These are phyloP conservation scores for Platalea minor DNA, from an alignment of 2,797 vertebrate genomes.

Conservation along the genomic window DNA sequence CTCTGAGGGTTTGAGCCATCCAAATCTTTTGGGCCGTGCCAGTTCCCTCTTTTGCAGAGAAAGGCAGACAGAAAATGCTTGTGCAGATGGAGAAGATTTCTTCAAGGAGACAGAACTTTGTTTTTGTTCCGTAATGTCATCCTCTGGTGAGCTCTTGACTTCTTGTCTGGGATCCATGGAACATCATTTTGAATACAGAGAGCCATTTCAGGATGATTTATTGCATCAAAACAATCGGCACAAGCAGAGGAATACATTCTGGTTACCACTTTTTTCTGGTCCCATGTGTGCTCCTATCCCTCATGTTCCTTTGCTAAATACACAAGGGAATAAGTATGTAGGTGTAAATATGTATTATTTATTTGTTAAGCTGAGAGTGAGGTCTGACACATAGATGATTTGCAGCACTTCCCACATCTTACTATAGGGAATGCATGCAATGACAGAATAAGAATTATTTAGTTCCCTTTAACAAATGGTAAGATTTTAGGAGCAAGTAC, in stretches of 20 bases:
- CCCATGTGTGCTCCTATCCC: background rate
- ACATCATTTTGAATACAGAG: constrained; percentile 54
- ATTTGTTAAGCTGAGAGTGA: background rate
- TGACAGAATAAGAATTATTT: background rate
- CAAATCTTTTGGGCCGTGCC: constrained; percentile 11
- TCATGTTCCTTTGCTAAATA: constrained; percentile 17
- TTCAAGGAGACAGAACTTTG: constrained; percentile 56
- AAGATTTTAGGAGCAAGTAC: background rate
- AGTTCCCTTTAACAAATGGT: background rate
- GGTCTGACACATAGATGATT: background rate
- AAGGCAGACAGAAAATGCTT: constrained; percentile 40
- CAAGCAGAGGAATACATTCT: constrained; percentile 47
- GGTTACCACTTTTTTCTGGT: background rate
- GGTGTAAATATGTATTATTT: constrained; percentile 44
- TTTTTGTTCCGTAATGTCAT: constrained; percentile 54
- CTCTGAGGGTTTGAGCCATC: background rate
- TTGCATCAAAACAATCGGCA: constrained; percentile 42
- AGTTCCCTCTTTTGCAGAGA: constrained; percentile 36
- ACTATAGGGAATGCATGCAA: background rate
- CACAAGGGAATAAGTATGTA: background rate
- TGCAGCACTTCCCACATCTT: background rate
- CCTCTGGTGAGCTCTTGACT: constrained; percentile 67
- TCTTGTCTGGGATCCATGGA: constrained; percentile 55
- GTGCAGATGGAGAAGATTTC: constrained; percentile 57
- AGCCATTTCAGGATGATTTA: constrained; percentile 64